Percentiles rank a stretch among this genome's conserved stretches.
phyloP scores from a whole-genome alignment of 2,797 vertebrate genomes.

The Adelosebastes latens region DNA sequence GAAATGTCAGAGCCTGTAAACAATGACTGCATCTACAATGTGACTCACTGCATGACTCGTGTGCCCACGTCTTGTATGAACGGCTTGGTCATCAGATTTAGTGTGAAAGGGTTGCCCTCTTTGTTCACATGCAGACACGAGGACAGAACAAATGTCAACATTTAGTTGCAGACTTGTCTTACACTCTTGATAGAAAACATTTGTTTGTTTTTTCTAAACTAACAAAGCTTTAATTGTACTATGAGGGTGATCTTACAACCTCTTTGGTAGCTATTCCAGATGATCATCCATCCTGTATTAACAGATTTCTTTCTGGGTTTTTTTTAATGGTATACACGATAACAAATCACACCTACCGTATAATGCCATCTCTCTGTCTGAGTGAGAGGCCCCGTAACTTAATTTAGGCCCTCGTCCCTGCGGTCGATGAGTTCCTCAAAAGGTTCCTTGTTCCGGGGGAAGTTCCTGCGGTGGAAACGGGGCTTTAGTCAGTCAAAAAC shows the following conservation, averaged over 20 bases:
- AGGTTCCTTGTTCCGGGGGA: too few species aligned
- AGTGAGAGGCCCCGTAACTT: too few species aligned
- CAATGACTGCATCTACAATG: background rate
- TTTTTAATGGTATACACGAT: background rate
- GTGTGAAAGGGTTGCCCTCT: background rate
- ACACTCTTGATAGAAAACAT: too few species aligned
- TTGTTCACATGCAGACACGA: background rate
- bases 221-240: background rate
- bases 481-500: background rate
- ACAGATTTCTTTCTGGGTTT: background rate
- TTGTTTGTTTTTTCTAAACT: background rate
- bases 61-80: background rate
- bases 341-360: too few species aligned
- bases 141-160: background rate
- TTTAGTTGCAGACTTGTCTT: background rate
- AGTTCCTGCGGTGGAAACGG: too few species aligned
- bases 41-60: conserved; percentile 3
- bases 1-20: background rate
- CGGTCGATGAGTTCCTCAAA: too few species aligned
- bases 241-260: background rate
- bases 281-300: background rate
- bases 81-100: background rate
- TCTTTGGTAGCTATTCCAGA: background rate
- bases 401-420: too few species aligned
- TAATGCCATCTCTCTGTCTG: too few species aligned